phyloP scores from a whole-genome alignment of 2,888 invertebrate genomes.

The Cotesia congregata region DNA sequence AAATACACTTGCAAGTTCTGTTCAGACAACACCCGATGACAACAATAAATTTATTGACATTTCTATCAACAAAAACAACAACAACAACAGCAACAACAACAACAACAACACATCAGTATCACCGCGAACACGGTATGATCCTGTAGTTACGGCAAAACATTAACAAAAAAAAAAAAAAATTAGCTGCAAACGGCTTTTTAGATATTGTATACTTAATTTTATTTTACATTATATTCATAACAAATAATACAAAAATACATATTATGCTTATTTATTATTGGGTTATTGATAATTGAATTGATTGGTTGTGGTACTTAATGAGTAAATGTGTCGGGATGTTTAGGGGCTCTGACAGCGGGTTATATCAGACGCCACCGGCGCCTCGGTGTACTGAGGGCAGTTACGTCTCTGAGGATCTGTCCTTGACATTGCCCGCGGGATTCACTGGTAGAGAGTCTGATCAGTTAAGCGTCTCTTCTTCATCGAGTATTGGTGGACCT shows the following conservation, averaged over 20 bases:
- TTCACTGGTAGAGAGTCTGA: conserved; percentile 74
- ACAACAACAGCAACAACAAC: conserved; percentile 60
- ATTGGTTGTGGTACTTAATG: neutral
- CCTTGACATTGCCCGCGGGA: conserved; percentile 67
- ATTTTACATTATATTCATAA: neutral
- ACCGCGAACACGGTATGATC: conserved; percentile 64
- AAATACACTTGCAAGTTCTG: conserved; percentile 69
- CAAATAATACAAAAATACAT: neutral
- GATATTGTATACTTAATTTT: neutral
- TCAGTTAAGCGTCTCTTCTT: conserved; percentile 76
- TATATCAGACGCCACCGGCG: conserved; percentile 74
- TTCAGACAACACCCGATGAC: conserved; percentile 68
- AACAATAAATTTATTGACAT: conserved; percentile 66
- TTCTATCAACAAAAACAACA: conserved; percentile 59
- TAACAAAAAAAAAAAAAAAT: conserved; percentile 18
- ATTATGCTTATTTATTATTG: neutral
- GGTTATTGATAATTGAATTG: neutral
- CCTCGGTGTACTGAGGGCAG: conserved; percentile 73
- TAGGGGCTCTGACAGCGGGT: conserved; percentile 75
- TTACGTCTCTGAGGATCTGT: conserved; percentile 74
- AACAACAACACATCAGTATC: conserved; percentile 65
- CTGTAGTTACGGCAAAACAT: conserved; percentile 21
- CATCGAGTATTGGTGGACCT: conserved; percentile 75
- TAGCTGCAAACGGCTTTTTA: conserved; percentile 11
- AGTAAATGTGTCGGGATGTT: conserved; percentile 52